Evolutionary conservation across 2,113 vertebrate species (phyloP).

Genomic region (Ctenomys sociabilis): DNA sequence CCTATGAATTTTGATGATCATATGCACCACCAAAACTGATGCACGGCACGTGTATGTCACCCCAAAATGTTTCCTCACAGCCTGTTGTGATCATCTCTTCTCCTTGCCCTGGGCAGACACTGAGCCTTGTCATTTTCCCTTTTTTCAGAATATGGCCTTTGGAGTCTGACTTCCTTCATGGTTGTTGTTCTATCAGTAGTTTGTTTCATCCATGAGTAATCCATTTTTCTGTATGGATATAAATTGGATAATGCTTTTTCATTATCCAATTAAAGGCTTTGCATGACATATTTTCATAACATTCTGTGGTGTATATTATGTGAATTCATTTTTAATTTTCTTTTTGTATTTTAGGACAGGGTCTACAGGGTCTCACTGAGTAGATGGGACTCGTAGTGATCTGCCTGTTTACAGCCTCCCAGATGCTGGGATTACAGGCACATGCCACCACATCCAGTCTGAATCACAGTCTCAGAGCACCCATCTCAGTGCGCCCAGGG

Average conservation of each 20-base stretch:
- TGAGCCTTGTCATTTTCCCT: not conserved
- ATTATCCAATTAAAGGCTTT: not conserved
- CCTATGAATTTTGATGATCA: not conserved
- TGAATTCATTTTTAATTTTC: not conserved
- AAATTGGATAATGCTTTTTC: not conserved
- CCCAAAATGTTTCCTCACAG: not conserved
- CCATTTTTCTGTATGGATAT: not conserved
- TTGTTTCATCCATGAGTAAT: not conserved
- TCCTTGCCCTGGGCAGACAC: not conserved
- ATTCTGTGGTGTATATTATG: not conserved
- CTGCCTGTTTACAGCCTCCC: no score
- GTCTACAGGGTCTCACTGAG: no score
- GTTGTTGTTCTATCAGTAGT: not conserved
- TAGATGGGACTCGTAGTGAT: no score
- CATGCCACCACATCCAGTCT: no score
- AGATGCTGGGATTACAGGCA: no score
- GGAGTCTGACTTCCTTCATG: not conserved
- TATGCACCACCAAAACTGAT: not conserved
- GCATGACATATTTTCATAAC: not conserved
- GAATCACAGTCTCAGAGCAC: no score
- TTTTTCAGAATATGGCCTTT: not conserved
- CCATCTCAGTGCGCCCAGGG: no score
- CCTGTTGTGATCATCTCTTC: not conserved
- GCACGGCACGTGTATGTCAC: not conserved
- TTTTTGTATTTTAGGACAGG: no score